Evolutionary conservation across 2,888 invertebrate genomes (phyloP).

Genomic region (Parnassius mnemosyne): DNA sequence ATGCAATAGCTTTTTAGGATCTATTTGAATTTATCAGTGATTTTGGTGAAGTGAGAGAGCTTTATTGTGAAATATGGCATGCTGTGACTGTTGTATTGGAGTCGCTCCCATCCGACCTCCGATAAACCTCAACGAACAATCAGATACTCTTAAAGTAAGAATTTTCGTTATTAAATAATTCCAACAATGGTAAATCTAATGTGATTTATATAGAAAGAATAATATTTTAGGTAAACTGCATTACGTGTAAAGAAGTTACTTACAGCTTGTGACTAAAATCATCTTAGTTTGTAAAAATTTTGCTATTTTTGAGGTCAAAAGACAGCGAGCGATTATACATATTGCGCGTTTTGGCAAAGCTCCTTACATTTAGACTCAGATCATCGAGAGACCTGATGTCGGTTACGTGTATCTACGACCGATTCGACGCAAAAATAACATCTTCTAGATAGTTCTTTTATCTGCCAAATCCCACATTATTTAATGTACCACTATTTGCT

Average conservation of each 20-base stretch:
- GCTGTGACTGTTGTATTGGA: conserved; percentile 84
- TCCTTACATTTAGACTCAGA: conserved; percentile 56
- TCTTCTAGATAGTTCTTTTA: conserved; percentile 43
- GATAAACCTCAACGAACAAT: conserved; percentile 85
- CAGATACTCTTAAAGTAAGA: conserved; percentile 89
- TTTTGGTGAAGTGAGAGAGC: conserved; percentile 51
- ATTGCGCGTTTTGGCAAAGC: conserved; percentile 62
- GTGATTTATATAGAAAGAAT: background rate
- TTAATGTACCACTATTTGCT: conserved; percentile 18
- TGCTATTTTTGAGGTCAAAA: conserved; percentile 40
- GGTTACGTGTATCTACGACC: conserved; percentile 37
- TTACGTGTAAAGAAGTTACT: background rate
- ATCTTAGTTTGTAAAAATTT: background rate
- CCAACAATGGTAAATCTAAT: background rate
- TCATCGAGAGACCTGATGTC: conserved; percentile 48
- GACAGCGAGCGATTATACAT: conserved; percentile 47
- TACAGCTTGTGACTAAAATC: background rate
- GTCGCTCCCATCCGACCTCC: conserved; percentile 87
- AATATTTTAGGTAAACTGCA: background rate
- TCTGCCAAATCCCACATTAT: conserved; percentile 25
- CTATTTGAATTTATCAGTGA: conserved; percentile 47
- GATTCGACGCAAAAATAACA: conserved; percentile 52
- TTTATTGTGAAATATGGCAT: conserved; percentile 70
- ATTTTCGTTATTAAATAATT: background rate
- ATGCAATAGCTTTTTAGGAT: conserved; percentile 42